Evolutionary conservation across 2,888 invertebrate genomes (phyloP), one percentile per base, ranked within the genome.

Genomic region (Cancer borealis): DNA sequence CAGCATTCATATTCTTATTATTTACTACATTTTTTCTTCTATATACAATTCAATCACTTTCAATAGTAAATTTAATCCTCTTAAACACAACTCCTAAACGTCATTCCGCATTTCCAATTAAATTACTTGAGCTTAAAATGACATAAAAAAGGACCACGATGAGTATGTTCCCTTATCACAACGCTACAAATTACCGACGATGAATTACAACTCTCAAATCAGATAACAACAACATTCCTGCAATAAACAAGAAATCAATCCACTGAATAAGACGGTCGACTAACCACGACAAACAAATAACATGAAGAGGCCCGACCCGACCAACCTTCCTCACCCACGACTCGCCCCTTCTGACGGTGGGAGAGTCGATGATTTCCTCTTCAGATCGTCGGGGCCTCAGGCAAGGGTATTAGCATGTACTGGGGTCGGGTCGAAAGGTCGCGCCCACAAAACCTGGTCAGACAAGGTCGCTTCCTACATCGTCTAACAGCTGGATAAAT

Each of bases 371-470:
- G 47, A 26, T 88, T 47, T 21, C 84, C 90, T 90, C 90, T 30
- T 30, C 60, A 54, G 60, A 90, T 54, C 45, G 30, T 30, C 30
- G 54, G 26, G 14, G 60, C 90, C 54, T 12, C 60, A 26, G 30
- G 30, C 39, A 92, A 84, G 73, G 47, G 46, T 92, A 92, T 92
- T 84, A 92, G 92, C 84, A 92, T 84, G 92, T 92, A 84, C 46
- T 46, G 45, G 66, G 46, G 79, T 79, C 49, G 45, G 79, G 92
- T 92, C 92, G 73, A 73, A 30, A 46, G 73, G 84, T 79, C 84
- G 26, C 73, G 49, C 79, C 79, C 45, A 47, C 84, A 92, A 92
- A 92, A 92, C 92, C 92, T 92, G 79, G 92, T 92, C 92, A 92
- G 92, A 84, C 84, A 26, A 92, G 79, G 73, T 84, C 47, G 92